Evolutionary conservation across 1,140 invertebrate species (phyloP), one percentile per base, ranked within the genome.

Genomic region (Pogonognathellus flavescens): DNA sequence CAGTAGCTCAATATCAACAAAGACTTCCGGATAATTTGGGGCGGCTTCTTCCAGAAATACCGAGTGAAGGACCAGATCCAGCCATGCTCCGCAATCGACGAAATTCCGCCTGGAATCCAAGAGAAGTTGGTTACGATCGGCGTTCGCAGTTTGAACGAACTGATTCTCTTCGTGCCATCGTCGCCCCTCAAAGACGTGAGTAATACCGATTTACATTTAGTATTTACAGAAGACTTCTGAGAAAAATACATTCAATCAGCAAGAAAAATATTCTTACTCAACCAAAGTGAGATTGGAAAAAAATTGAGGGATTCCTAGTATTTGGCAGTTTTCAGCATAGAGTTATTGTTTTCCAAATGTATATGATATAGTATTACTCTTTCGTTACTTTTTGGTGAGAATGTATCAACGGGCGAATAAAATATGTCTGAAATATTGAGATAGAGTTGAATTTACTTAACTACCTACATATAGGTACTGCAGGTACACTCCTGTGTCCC

Each of bases 121-220:
- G 88, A 70, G 88, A 88, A 88, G 82, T 87, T 80, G 83, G 85
- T 50, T 88, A 84, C 72, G 88, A 88, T 83, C 66, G 86, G 14
- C 62, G 88, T 13, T 49, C 81, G 18, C 88, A 88, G 70, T 88
- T 88, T 82, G 88, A 88, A 80, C 57, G 88, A 83, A 88, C 86
- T 14, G 88, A 88, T 72, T 88, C 88, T 20, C 86, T 88, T 22
- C 84, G 86, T 72, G 82, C 86, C 70, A 88, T 88, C 72, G 25
- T 16, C 22, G 83, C 87, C 52, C 86, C 82, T n/a, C 84, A 81
- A 72, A 86, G 88, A 88, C 85, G 88, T 88, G 86, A 82, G 80
- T 52, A 70, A 49, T 52, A 86, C 4, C 22, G 13, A 57, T 31
- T 53, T 80, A 18, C 66, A 82, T 18, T 22, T 5, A 55, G 3